These are phyloP conservation scores for Fulmarus glacialis DNA, from an alignment of 2,113 vertebrate genomes.

Conservation along the genomic window DNA sequence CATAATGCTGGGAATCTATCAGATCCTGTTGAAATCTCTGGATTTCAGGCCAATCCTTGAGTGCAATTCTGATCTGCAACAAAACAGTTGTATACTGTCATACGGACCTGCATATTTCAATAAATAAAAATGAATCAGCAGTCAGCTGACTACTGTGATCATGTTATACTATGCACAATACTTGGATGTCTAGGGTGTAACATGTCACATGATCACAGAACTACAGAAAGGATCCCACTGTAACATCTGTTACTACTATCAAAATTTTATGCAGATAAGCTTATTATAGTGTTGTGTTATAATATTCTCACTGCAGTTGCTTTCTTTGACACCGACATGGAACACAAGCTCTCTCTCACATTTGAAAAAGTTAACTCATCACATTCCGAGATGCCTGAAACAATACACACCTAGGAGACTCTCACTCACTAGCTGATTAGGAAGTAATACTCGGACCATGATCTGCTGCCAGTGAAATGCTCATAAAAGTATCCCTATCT, in stretches of 20 bases:
- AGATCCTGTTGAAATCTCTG: slow-evolving; percentile 86
- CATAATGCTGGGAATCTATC: slow-evolving; percentile 84
- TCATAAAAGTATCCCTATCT: not conserved
- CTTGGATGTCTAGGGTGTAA: not conserved
- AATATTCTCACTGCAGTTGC: not conserved
- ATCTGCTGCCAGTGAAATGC: not conserved
- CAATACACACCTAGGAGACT: not conserved
- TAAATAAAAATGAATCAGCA: not conserved
- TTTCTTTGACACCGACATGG: not conserved
- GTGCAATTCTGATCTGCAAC: slow-evolving; percentile 84
- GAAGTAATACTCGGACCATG: not conserved
- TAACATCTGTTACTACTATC: not conserved
- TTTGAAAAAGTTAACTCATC: not conserved
- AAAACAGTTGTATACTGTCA: not conserved
- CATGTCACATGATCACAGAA: not conserved
- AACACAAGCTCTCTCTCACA: not conserved
- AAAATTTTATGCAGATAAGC: not conserved
- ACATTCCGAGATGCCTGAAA: not conserved
- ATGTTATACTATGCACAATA: not conserved
- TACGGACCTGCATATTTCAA: not conserved
- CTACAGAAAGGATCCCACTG: not conserved
- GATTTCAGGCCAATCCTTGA: slow-evolving; percentile 90
- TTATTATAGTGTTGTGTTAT: not conserved
- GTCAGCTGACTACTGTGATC: not conserved
- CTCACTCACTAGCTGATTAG: not conserved